phyloP scores from a whole-genome alignment of 2,888 invertebrate genomes.

The Chalcosyrphus nemorum region DNA sequence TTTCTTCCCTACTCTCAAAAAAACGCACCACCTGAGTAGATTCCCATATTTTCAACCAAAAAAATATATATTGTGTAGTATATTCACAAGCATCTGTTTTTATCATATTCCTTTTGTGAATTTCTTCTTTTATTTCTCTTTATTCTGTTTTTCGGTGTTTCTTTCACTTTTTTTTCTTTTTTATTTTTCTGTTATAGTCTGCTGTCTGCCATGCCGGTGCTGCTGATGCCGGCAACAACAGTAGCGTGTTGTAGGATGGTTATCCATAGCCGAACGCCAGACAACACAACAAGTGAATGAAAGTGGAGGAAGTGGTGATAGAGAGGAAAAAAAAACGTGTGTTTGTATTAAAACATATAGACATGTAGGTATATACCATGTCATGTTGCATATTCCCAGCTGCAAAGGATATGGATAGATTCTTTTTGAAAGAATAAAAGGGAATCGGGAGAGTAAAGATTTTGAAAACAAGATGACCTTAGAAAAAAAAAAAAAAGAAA shows the following conservation, averaged over 20 bases:
- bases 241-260: slow-evolving; percentile 69
- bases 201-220: slow-evolving; percentile 61
- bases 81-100: slow-evolving; percentile 58
- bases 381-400: slow-evolving; percentile 50
- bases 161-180: slow-evolving; percentile 37
- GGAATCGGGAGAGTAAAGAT: not conserved
- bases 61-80: slow-evolving; percentile 17
- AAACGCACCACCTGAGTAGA: slow-evolving; percentile 46
- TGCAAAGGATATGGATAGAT: slow-evolving; percentile 39
- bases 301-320: slow-evolving; percentile 63
- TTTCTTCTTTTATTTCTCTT: slow-evolving; percentile 51
- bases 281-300: slow-evolving; percentile 73
- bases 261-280: slow-evolving; percentile 62
- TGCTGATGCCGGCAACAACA: slow-evolving; percentile 66
- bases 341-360: slow-evolving; percentile 55
- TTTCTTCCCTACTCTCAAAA: slow-evolving; percentile 13
- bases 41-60: slow-evolving; percentile 53
- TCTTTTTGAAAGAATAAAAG: not conserved
- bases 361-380: slow-evolving; percentile 6
- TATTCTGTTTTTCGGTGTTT: slow-evolving; percentile 57
- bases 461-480: slow-evolving; percentile 28
- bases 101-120: slow-evolving; percentile 56
- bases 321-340: slow-evolving; percentile 50
- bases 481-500: no score
- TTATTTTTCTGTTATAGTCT: slow-evolving; percentile 29